phyloP scores from a whole-genome alignment of 2,797 vertebrate species.

The Sebastes oblongus region DNA sequence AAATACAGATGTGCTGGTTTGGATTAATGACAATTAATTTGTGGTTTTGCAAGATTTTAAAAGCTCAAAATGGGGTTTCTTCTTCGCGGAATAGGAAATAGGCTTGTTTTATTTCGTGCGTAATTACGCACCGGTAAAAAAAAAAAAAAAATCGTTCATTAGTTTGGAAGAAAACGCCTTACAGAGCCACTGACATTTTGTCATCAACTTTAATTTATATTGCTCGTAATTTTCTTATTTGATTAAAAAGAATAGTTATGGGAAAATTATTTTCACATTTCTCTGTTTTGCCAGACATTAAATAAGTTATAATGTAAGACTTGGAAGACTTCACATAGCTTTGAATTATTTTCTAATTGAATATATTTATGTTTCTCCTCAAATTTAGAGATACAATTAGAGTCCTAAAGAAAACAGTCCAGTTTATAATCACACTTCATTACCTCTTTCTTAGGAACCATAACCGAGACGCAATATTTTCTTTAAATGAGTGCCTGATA shows the following conservation, averaged over 20 bases:
- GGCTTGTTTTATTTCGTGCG: not conserved
- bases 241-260: not conserved
- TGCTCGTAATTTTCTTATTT: not conserved
- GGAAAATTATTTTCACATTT: not conserved
- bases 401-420: not conserved
- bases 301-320: not conserved
- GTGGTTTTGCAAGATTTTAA: not conserved
- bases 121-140: not conserved
- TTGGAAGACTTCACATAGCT: not conserved
- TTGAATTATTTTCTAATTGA: not conserved
- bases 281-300: too few relatives aligned
- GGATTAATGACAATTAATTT: not conserved
- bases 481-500: not conserved
- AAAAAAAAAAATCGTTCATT: not conserved
- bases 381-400: not conserved
- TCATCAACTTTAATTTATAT: not conserved
- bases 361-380: not conserved
- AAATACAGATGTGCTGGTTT: conserved; percentile 5
- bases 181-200: not conserved
- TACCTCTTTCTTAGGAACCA: not conserved
- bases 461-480: not conserved
- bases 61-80: not conserved
- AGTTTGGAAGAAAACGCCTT: not conserved
- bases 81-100: not conserved
- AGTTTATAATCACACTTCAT: conserved; percentile 3